Percentiles rank a stretch among this genome's conserved stretches.
phyloP scores from a whole-genome alignment of 2,888 invertebrate genomes.

The Temnothorax rugatulus region DNA sequence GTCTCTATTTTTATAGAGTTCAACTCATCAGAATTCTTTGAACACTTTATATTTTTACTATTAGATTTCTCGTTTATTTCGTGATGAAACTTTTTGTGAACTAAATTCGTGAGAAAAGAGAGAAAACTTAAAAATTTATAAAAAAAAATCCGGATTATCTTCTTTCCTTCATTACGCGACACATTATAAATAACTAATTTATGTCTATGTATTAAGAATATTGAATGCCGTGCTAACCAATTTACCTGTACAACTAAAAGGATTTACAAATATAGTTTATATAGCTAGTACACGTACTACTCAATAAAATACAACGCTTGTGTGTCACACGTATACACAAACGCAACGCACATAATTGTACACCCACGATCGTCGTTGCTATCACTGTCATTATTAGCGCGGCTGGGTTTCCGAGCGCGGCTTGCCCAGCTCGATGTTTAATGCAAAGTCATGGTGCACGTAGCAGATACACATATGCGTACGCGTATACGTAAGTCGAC shows the following conservation, averaged over 20 bases:
- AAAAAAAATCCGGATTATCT: not conserved
- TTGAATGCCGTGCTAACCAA: not conserved
- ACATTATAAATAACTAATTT: not conserved
- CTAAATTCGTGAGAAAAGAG: not conserved
- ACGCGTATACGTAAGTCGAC: constrained; percentile 26
- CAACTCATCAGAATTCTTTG: not conserved
- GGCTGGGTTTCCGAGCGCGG: constrained; percentile 56
- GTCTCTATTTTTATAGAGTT: not conserved
- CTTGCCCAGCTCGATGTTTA: constrained; percentile 41
- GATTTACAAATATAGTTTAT: not conserved
- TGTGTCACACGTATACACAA: not conserved
- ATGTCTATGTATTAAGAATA: not conserved
- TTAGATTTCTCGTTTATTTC: constrained; percentile 8
- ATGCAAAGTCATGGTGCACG: constrained; percentile 62
- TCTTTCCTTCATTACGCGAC: not conserved
- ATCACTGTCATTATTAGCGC: constrained; percentile 66
- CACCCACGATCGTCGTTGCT: not conserved
- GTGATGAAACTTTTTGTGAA: not conserved
- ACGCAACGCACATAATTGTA: not conserved
- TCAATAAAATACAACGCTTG: not conserved
- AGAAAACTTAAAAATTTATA: not conserved
- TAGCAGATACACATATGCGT: not conserved
- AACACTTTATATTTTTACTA: constrained; percentile 15
- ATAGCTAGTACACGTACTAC: not conserved
- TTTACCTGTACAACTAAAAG: not conserved